phyloP scores from a whole-genome alignment of 2,888 invertebrate species.

The Pogonocherus hispidulus region DNA sequence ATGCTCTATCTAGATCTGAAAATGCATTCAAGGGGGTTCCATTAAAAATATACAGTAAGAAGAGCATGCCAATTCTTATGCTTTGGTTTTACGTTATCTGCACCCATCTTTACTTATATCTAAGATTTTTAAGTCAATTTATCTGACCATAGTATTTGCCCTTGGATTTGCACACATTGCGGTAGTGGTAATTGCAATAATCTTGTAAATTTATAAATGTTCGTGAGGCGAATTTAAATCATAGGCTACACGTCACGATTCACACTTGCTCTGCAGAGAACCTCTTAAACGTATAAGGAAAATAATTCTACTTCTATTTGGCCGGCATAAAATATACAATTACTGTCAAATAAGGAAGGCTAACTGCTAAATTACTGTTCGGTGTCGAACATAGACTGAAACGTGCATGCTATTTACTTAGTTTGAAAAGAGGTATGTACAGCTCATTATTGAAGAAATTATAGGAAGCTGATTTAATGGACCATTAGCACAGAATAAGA shows the following conservation, averaged over 20 bases:
- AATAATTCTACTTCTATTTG: neutral
- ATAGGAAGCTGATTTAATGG: neutral
- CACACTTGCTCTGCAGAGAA: neutral
- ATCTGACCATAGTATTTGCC: no score
- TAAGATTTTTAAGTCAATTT: no score
- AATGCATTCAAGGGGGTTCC: no score
- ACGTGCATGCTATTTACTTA: neutral
- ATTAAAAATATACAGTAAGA: no score
- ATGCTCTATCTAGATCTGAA: no score
- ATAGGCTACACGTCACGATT: neutral
- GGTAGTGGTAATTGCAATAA: neutral
- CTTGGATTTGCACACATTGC: no score
- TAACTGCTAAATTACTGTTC: neutral
- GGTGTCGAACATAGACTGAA: neutral
- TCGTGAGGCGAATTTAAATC: neutral
- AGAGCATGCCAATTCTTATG: no score
- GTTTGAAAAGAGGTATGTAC: neutral
- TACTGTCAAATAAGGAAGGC: neutral
- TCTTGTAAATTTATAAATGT: neutral
- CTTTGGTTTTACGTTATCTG: no score
- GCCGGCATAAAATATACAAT: neutral
- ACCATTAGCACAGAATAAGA: no score
- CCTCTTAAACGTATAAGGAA: neutral
- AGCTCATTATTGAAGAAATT: neutral
- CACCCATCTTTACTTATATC: no score